phyloP scores from a whole-genome alignment of 2,797 vertebrate genomes.

The Carcharodon carcharias region DNA sequence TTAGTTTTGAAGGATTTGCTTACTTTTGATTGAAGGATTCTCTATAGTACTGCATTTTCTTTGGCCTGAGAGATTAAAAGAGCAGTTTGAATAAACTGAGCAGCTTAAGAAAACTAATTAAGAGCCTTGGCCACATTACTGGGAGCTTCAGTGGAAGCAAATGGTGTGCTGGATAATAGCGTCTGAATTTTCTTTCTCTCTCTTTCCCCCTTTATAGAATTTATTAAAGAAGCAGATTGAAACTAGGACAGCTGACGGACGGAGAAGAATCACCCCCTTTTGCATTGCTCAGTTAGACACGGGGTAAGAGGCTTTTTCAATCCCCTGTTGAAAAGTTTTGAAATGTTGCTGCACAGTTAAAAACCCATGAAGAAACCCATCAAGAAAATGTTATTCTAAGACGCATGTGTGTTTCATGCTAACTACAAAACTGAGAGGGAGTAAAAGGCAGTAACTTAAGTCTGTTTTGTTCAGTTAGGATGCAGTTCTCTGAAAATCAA shows the following conservation, averaged over 20 bases:
- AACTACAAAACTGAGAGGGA: neutral
- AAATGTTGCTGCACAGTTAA: constrained; percentile 11
- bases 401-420: neutral
- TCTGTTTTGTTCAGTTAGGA: neutral
- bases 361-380: neutral
- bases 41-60: neutral
- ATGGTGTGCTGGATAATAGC: constrained; percentile 6
- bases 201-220: constrained; percentile 62
- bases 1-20: neutral
- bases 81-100: constrained; percentile 28
- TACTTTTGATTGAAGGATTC: constrained; percentile 16
- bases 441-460: neutral
- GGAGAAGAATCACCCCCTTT: constrained; percentile 89
- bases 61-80: constrained; percentile 1
- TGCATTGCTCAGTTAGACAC: constrained; percentile 98
- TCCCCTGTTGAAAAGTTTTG: neutral
- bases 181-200: constrained; percentile 16
- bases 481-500: neutral
- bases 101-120: neutral
- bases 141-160: constrained; percentile 12
- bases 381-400: neutral
- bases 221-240: constrained; percentile 98
- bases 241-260: constrained; percentile 86
- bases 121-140: neutral
- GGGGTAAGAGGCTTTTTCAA: constrained; percentile 60